phyloP scores from a whole-genome alignment of 2,888 invertebrate genomes.

The Drosophila lutescens region DNA sequence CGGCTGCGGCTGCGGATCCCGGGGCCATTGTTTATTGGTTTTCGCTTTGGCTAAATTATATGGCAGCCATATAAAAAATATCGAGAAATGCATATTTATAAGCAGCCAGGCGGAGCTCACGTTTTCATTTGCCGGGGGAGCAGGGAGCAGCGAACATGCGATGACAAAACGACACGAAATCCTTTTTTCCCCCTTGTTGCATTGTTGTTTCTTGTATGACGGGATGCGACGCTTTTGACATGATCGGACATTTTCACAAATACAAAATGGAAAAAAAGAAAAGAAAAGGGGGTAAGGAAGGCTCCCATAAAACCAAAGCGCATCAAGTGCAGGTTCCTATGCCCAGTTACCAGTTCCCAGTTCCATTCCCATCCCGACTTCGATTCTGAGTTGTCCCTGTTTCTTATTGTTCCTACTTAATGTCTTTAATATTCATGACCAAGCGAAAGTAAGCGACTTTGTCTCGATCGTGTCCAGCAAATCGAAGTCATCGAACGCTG shows the following conservation, averaged over 20 bases:
- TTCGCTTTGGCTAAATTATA: conserved; percentile 73
- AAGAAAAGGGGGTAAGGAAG: background rate
- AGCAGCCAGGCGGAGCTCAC: conserved; percentile 61
- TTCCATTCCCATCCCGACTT: conserved; percentile 10
- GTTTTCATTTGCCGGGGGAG: conserved; percentile 69
- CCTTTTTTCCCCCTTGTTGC: conserved; percentile 55
- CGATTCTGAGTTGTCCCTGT: conserved; percentile 22
- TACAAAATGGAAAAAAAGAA: conserved; percentile 3
- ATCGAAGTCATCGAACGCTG: conserved; percentile 59
- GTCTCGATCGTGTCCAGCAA: conserved; percentile 78
- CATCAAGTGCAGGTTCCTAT: conserved; percentile 65
- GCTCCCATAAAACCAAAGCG: conserved; percentile 69
- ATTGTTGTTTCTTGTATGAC: conserved; percentile 45
- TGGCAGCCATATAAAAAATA: conserved; percentile 54
- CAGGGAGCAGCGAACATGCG: conserved; percentile 62
- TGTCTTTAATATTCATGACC: conserved; percentile 81
- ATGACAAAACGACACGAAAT: conserved; percentile 81
- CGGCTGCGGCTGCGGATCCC: conserved; percentile 17
- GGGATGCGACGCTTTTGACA: conserved; percentile 65
- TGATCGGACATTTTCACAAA: conserved; percentile 76
- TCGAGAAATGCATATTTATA: conserved; percentile 77
- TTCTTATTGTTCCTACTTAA: conserved; percentile 78
- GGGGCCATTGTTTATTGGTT: conserved; percentile 70
- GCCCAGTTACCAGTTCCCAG: conserved; percentile 1
- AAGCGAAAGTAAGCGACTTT: conserved; percentile 81